phyloP scores from a whole-genome alignment of 1,140 invertebrate genomes.

The Odontomachus brunneus region DNA sequence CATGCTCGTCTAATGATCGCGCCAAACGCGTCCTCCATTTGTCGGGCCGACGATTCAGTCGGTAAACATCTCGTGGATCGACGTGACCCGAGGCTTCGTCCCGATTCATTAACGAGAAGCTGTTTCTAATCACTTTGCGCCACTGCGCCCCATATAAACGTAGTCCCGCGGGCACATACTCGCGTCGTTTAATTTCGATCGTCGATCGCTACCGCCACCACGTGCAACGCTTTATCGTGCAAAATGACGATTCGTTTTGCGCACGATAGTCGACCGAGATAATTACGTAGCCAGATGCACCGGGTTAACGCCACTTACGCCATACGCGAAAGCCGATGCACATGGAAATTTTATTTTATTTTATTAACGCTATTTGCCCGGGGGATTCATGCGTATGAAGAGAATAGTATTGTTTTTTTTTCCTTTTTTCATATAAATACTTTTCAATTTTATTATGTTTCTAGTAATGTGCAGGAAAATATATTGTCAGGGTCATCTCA shows the following conservation, averaged over 20 bases:
- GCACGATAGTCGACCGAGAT: not conserved
- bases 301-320: slow-evolving; percentile 1
- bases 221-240: not conserved
- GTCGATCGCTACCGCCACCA: not conserved
- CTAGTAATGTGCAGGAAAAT: too few species aligned
- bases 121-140: slow-evolving; percentile 49
- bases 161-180: not conserved
- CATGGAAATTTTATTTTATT: too few species aligned
- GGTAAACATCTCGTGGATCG: slow-evolving; percentile 26
- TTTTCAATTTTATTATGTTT: too few species aligned
- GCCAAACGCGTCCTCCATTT: slow-evolving; percentile 65
- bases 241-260: slow-evolving; percentile 17
- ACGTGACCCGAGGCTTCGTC: slow-evolving; percentile 22
- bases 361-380: too few species aligned
- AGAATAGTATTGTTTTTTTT: too few species aligned
- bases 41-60: slow-evolving; percentile 65
- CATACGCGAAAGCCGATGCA: too few species aligned
- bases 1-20: slow-evolving; percentile 69
- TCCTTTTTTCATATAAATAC: too few species aligned
- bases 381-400: too few species aligned
- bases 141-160: not conserved
- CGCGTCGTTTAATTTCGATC: slow-evolving; percentile 18
- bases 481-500: too few species aligned
- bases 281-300: not conserved
- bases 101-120: slow-evolving; percentile 61